Base-by-base conservation (phyloP, 37 sponge, comb jelly and placozoan genomes). In the Cladorhizidae sp. region DNA sequence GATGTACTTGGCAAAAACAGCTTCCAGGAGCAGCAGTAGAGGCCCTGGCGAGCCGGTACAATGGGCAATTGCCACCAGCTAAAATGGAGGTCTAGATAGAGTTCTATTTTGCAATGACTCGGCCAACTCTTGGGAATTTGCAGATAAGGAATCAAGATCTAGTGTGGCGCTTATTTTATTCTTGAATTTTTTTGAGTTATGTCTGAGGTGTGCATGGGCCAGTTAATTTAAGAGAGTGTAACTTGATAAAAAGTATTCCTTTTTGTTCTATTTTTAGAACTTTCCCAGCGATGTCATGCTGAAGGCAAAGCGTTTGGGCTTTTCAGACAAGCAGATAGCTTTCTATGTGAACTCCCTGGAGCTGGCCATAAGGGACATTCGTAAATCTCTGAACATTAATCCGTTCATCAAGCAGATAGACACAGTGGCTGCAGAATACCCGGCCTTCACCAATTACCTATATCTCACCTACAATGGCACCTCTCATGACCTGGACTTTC, bases 361-460 rank as follows among this genome's bases (percentile, higher is more conserved):
- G 56, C 77, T 94, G 15, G 97, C 93, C 23, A 86, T 98, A 8
- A 56, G 94, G 1, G 84, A 89, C 35, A 73, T 89, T 2, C 77
- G 99, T 28, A 82, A 75, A 63, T 23, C 77, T 17, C 55, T 90
- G 38, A 57, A 57, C 57, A 78, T 98, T 33, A 72, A 33, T 20
- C 99, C 99, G 36, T 89, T 28, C 59, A 85, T 98, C 64, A 98
- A 98, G 77, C 96, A 96, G 87, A 94, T 99, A 28, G 99, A 99
- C 71, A 99, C 99, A 6, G 88, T 96, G 32, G 97, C 99, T 40
- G 99, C 97, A 17, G 99, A 99, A 79, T 99, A 92, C 58, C 97
- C 97, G 12, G 97, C 99, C 33, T 75, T 73, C 77, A 99, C 97
- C 17, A 96, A 96, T 80, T 99, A 99, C 86, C 93, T 99, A 56